Conservation (phyloP, 2,797 vertebrate genomes). For the Ataeniobius toweri region DNA sequence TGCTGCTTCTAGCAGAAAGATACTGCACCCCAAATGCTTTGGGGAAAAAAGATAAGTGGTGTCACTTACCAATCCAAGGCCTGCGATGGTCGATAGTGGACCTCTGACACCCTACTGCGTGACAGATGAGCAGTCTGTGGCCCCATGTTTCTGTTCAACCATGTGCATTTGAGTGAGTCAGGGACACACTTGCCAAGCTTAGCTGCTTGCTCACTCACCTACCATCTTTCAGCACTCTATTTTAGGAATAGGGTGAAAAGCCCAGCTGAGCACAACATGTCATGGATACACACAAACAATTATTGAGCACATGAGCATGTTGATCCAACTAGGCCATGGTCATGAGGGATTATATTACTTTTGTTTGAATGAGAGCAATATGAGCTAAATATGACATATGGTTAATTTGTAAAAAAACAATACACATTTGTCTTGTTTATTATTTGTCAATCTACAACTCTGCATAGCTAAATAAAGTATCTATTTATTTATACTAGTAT, state of each 20-base stretch:
- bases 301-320: constrained; percentile 9
- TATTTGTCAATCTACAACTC: neutral
- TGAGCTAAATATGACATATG: constrained; percentile 5
- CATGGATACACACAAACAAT: constrained; percentile 16
- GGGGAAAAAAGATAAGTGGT: constrained; percentile 37
- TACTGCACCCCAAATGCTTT: constrained; percentile 19
- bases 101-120: constrained; percentile 31
- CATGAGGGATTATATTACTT: constrained; percentile 5
- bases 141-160: constrained; percentile 36
- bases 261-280: constrained; percentile 37
- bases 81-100: constrained; percentile 26
- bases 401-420: constrained; percentile 13
- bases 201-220: constrained; percentile 39
- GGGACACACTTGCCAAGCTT: constrained; percentile 32
- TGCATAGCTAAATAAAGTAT: too few relatives aligned
- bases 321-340: constrained; percentile 43
- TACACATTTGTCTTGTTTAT: too few relatives aligned
- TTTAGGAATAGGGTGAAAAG: constrained; percentile 37
- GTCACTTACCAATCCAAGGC: constrained; percentile 36
- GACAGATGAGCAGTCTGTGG: constrained; percentile 52
- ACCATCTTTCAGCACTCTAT: constrained; percentile 54
- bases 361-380: constrained; percentile 12
- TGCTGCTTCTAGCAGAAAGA: constrained; percentile 12
- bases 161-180: constrained; percentile 67
- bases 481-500: neutral